These are phyloP conservation scores for Rhogogaster chlorosoma DNA, from an alignment of 2,888 invertebrate genomes.

Conservation along the genomic window DNA sequence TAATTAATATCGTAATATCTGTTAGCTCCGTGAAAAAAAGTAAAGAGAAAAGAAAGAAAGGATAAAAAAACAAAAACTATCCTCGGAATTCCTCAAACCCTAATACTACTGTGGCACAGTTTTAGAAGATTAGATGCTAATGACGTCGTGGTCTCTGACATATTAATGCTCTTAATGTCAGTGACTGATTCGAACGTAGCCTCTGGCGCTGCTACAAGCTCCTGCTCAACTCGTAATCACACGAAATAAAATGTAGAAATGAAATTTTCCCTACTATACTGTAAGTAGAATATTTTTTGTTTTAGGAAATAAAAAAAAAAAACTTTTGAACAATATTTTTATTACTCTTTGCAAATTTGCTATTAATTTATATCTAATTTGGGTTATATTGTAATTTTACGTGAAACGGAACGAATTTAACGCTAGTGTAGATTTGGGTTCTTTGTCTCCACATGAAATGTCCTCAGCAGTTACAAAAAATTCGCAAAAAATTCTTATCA, in stretches of 20 bases:
- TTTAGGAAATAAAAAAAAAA: too few relatives aligned
- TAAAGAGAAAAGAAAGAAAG: not conserved
- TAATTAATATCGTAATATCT: slow-evolving; percentile 71
- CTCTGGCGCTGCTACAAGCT: not conserved
- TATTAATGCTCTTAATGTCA: slow-evolving; percentile 74
- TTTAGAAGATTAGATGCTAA: slow-evolving; percentile 70
- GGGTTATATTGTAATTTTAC: too few relatives aligned
- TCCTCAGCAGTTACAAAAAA: too few relatives aligned
- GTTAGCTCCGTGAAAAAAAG: slow-evolving; percentile 73
- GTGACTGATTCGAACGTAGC: slow-evolving; percentile 68
- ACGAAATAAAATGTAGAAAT: not conserved
- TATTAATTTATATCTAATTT: too few relatives aligned
- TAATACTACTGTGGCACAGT: slow-evolving; percentile 35
- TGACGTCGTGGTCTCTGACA: slow-evolving; percentile 67
- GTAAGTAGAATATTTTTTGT: too few relatives aligned
- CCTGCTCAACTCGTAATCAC: not conserved
- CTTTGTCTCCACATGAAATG: too few relatives aligned
- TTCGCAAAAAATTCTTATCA: too few relatives aligned
- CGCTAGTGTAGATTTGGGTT: too few relatives aligned
- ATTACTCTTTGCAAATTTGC: too few relatives aligned
- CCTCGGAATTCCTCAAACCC: slow-evolving; percentile 52
- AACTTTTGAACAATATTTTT: too few relatives aligned
- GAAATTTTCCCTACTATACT: too few relatives aligned
- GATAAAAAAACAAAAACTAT: slow-evolving; percentile 62
- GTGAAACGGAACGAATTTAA: too few relatives aligned